phyloP scores from a whole-genome alignment of 2,113 vertebrate genomes.

The Prionailurus viverrinus region DNA sequence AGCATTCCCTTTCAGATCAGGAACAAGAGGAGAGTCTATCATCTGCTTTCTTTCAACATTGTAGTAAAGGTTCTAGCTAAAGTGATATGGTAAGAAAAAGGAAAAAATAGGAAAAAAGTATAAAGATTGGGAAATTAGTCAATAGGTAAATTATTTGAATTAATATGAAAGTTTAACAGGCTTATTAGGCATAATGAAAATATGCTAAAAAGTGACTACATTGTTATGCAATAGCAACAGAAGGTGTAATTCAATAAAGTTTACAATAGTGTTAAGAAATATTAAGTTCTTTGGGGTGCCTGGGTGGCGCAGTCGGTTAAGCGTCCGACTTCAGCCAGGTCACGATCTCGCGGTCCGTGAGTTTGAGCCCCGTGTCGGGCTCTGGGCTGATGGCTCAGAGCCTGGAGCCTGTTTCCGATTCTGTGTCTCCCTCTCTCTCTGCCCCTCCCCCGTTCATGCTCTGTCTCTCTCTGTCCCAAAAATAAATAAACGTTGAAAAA shows the following conservation, averaged over 20 bases:
- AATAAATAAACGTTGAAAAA: too few relatives aligned
- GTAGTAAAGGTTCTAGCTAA: background rate
- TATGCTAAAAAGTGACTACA: background rate
- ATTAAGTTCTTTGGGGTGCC: background rate
- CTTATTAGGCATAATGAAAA: background rate
- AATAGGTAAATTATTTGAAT: background rate
- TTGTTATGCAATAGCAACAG: background rate
- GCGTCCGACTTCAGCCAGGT: too few relatives aligned
- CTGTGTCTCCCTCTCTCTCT: too few relatives aligned
- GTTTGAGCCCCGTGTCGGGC: too few relatives aligned
- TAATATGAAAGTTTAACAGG: conserved; percentile 39
- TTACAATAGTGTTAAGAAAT: conserved; percentile 12
- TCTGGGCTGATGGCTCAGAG: too few relatives aligned
- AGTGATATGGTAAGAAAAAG: background rate
- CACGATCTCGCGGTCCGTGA: too few relatives aligned
- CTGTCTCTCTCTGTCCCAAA: too few relatives aligned
- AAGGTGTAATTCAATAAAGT: conserved; percentile 16
- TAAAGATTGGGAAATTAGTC: background rate
- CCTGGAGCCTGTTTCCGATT: too few relatives aligned
- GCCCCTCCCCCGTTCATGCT: too few relatives aligned
- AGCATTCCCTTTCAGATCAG: background rate
- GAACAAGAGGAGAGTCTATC: background rate
- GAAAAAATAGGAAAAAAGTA: conserved; percentile 8
- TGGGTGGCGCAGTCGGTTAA: too few relatives aligned
- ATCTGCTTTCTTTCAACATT: background rate